phyloP scores from a whole-genome alignment of 2,888 invertebrate species.

The Nysson spinosus region DNA sequence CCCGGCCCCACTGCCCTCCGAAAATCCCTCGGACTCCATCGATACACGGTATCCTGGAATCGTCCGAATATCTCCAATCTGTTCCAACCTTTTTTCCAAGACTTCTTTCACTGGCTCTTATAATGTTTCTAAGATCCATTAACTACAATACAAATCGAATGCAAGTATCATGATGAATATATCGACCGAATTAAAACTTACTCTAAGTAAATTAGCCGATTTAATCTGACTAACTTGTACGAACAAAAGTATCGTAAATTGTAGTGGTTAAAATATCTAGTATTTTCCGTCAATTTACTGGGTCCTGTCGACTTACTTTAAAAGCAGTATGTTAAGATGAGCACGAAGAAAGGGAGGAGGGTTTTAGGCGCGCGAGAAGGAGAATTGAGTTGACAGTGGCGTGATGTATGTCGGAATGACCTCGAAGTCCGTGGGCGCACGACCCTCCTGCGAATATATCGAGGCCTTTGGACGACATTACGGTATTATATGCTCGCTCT shows the following conservation, averaged over 20 bases:
- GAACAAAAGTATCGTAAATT: no score
- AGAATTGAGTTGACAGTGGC: constrained; percentile 47
- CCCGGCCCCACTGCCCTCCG: constrained; percentile 49
- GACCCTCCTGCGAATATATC: constrained; percentile 60
- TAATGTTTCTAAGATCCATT: neutral
- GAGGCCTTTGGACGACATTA: constrained; percentile 61
- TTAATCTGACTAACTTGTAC: no score
- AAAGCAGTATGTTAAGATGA: constrained; percentile 1
- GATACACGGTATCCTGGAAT: constrained; percentile 65
- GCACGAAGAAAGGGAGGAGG: constrained; percentile 10
- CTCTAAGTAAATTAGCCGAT: no score
- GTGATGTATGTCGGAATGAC: constrained; percentile 65
- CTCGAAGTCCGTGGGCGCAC: constrained; percentile 49
- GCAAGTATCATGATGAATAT: no score
- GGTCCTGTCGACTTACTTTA: neutral
- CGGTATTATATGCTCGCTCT: constrained; percentile 60
- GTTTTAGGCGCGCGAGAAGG: constrained; percentile 23
- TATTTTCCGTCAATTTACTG: neutral
- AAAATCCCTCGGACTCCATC: constrained; percentile 58
- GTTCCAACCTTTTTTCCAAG: constrained; percentile 31
- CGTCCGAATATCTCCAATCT: constrained; percentile 57
- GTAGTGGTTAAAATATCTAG: no score
- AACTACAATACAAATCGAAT: no score
- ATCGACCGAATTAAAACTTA: no score
- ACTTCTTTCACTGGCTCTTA: constrained; percentile 20